These are phyloP conservation scores for Corythornis madagascariensis DNA, from an alignment of 2,113 vertebrate genomes.

Conservation along the genomic window DNA sequence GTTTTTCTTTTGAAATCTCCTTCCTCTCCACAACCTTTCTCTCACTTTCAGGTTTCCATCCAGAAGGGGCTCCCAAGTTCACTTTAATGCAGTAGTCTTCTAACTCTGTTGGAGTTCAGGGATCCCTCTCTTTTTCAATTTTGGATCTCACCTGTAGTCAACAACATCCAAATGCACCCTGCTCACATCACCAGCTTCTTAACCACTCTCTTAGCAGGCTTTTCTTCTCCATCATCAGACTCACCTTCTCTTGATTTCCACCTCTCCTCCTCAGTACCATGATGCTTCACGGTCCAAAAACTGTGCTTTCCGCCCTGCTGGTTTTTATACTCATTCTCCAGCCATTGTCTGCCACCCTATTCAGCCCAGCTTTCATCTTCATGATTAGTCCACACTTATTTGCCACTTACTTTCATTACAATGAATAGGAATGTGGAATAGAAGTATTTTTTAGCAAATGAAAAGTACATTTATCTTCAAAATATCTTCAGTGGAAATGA, in stretches of 20 bases:
- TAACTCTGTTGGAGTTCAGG: not conserved
- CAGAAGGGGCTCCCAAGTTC: not conserved
- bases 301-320: not conserved
- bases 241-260: not conserved
- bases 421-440: not conserved
- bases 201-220: not conserved
- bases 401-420: not conserved
- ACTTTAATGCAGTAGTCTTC: not conserved
- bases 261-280: not conserved
- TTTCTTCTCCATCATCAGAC: no score
- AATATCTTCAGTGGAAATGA: not conserved
- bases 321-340: not conserved
- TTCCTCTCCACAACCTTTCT: not conserved
- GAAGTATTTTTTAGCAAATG: not conserved
- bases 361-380: not conserved
- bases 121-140: not conserved
- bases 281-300: not conserved
- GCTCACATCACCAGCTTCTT: not conserved
- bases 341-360: not conserved
- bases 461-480: not conserved
- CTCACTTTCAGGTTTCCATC: not conserved
- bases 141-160: not conserved
- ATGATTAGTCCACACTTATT: not conserved
- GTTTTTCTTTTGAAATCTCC: not conserved
- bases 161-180: not conserved